phyloP scores from a whole-genome alignment of 2,888 invertebrate genomes.

The Pseudococcus viburni region DNA sequence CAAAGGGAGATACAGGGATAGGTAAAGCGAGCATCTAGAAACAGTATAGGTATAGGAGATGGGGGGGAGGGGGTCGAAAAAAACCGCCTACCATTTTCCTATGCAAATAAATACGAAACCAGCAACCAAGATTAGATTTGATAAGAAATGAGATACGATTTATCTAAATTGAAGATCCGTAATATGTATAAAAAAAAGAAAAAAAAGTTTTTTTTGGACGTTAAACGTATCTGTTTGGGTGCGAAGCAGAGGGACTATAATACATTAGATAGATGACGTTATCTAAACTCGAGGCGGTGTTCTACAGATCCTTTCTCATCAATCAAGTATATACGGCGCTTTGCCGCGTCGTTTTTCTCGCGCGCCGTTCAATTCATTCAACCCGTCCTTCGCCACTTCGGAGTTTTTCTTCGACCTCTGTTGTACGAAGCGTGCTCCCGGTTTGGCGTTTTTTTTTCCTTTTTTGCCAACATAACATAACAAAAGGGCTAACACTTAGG shows the following conservation, averaged over 20 bases:
- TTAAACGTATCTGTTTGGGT: conserved; percentile 60
- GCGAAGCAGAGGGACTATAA: conserved; percentile 62
- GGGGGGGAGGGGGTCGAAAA: background rate
- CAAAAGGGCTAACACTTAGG: conserved; percentile 63
- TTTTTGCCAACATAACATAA: conserved; percentile 61
- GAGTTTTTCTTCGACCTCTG: conserved; percentile 57
- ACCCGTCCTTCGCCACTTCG: conserved; percentile 53
- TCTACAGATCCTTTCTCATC: conserved; percentile 65
- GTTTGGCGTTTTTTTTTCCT: conserved; percentile 57
- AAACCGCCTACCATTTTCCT: conserved; percentile 52
- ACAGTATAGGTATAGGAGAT: background rate
- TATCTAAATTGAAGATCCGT: conserved; percentile 65
- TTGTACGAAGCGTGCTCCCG: conserved; percentile 58
- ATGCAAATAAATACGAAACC: conserved; percentile 64
- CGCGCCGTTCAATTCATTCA: conserved; percentile 56
- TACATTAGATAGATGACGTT: conserved; percentile 64
- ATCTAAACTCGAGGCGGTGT: conserved; percentile 64
- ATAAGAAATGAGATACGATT: conserved; percentile 64
- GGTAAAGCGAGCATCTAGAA: background rate
- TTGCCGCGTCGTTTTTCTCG: conserved; percentile 59
- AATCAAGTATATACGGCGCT: conserved; percentile 61
- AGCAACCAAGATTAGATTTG: conserved; percentile 63
- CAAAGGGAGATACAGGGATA: background rate
- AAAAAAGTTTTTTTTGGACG: conserved; percentile 47
- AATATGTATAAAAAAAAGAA: conserved; percentile 51